Evolutionary conservation across 2,797 vertebrate species (phyloP).

Genomic region (Hoplostethus mediterraneus): DNA sequence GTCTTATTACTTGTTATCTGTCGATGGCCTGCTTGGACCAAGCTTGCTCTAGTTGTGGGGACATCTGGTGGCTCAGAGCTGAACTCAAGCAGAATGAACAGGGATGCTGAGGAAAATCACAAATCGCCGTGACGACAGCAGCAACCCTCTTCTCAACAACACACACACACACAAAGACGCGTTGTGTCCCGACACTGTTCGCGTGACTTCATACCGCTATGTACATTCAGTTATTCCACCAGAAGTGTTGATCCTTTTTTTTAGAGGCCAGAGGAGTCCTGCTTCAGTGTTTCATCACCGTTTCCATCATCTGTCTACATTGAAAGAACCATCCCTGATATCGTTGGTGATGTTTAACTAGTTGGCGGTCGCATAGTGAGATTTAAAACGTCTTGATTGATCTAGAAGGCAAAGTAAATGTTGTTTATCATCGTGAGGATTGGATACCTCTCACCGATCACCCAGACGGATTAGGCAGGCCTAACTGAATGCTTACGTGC

Average conservation of each 20-base stretch:
- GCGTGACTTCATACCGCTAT: constrained; percentile 36
- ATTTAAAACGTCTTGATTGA: constrained; percentile 41
- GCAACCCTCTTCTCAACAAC: neutral
- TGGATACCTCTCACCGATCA: constrained; percentile 41
- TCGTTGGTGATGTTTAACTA: constrained; percentile 30
- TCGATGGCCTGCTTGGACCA: constrained; percentile 43
- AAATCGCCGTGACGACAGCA: constrained; percentile 20
- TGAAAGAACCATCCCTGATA: constrained; percentile 32
- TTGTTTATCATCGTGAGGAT: constrained; percentile 46
- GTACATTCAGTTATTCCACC: constrained; percentile 30
- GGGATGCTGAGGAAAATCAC: constrained; percentile 8
- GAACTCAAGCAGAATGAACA: constrained; percentile 27
- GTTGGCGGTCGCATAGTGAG: constrained; percentile 53
- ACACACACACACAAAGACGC: neutral
- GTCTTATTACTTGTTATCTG: constrained; percentile 59
- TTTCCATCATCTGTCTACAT: constrained; percentile 27
- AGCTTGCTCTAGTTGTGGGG: constrained; percentile 14
- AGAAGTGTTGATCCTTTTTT: constrained; percentile 17
- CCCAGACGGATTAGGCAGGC: constrained; percentile 7
- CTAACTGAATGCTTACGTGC: constrained; percentile 66
- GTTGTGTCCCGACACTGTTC: constrained; percentile 37
- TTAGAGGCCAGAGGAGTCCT: constrained; percentile 23
- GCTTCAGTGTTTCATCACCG: constrained; percentile 34
- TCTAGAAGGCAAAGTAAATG: constrained; percentile 14
- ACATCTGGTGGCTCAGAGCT: constrained; percentile 26